Base-by-base conservation (phyloP, 1,140 invertebrate species). In the Apis dorsata region DNA sequence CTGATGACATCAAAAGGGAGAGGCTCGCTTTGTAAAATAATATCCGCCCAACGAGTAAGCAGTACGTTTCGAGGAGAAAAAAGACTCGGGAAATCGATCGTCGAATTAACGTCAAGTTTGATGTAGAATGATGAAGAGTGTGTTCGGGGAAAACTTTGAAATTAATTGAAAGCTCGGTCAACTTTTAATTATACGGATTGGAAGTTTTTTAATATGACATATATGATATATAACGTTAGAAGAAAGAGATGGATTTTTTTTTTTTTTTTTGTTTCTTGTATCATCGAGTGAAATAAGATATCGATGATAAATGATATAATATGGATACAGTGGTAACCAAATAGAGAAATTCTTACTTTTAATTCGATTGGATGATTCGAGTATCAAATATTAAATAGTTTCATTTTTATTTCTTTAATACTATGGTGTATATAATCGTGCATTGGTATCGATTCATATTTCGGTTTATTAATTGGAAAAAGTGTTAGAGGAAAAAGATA, bases 11-110 rank as follows among this genome's bases (percentile, higher is more conserved):
- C 12, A 28, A 49, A 60, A 24, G 62, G 28, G n/a, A 15, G 8
- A 57, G n/a, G 10, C 4, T 15, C 55, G 21, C 76, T 83, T 83
- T 83, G 68, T 72, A 76, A 21, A 65, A 78, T 60, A 51, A 79
- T 79, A 83, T 68, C 55, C 62, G 19, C 1, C 1, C 21, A 13
- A 10, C 8, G 2, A 4, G 11, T 53, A 12, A 55, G 44, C 70
- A 21, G 17, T 44, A 7, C 15, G 4, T 55, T 57, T 66, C 49
- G 8, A 28, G n/a, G 4, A 1, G 9, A 24, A 9, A 13, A 24
- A 73, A 44, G 49, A 10, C 12, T n/a, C 51, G 28, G 5, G 79
- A 80, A 49, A 71, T 59, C 28, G n/a, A 71, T 24, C 28, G 24
- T 44, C 8, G 53, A 60, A 49, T 55, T 9, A 59, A 55, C n/a